Evolutionary conservation across 2,113 vertebrate species (phyloP).

Genomic region (Montifringilla adamsi): DNA sequence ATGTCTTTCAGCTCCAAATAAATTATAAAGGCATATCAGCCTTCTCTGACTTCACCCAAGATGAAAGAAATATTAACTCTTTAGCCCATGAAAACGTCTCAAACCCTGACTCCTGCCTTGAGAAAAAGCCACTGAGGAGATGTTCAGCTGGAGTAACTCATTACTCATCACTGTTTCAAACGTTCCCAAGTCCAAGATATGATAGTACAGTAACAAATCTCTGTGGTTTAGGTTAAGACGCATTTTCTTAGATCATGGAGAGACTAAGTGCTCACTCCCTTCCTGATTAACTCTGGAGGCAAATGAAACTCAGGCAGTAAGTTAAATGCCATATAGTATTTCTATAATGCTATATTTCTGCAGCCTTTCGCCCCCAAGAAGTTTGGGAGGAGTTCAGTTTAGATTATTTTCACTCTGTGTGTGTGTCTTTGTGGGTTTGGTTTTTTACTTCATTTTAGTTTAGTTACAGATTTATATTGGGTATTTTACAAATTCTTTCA

Average conservation of each 20-base stretch:
- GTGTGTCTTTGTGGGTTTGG: background rate
- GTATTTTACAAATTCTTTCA: background rate
- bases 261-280: background rate
- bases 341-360: background rate
- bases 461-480: background rate
- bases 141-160: background rate
- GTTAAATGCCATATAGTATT: background rate
- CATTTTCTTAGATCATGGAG: background rate
- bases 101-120: background rate
- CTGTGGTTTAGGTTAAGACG: background rate
- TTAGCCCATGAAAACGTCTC: background rate
- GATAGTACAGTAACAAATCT: background rate
- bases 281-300: background rate
- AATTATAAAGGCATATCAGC: background rate
- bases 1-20: conserved; percentile 3
- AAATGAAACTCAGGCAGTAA: background rate
- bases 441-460: background rate
- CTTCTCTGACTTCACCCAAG: background rate
- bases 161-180: background rate
- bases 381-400: too few species aligned
- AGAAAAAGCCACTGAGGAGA: background rate
- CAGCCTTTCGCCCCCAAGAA: background rate
- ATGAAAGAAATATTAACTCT: conserved; percentile 8
- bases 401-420: background rate
- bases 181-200: background rate